phyloP scores from a whole-genome alignment of 92 coral and sea anemone species.

The Umimayanthus chanpuru region DNA sequence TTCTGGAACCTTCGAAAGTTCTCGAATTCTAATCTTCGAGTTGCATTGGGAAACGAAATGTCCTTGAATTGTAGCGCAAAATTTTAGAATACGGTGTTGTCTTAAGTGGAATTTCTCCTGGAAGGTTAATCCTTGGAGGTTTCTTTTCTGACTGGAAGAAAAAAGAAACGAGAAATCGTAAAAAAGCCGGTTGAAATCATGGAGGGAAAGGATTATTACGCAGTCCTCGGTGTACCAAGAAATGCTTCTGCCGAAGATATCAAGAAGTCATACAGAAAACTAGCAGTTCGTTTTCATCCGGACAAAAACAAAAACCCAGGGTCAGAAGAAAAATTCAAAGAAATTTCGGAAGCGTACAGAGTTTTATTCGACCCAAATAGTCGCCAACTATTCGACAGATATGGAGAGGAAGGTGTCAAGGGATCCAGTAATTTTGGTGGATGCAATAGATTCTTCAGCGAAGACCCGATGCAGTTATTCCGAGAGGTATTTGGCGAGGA shows the following conservation, averaged over 20 bases:
- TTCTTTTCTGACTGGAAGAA: neutral
- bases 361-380: conserved; percentile 85
- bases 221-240: conserved; percentile 93
- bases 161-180: conserved; percentile 24
- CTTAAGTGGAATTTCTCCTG: neutral
- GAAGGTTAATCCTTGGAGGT: neutral
- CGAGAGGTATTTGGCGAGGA: conserved; percentile 91
- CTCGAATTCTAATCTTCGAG: conserved; percentile 24
- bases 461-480: conserved; percentile 84
- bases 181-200: conserved; percentile 43
- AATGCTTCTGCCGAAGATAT: conserved; percentile 90
- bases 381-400: conserved; percentile 83
- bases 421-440: conserved; percentile 65
- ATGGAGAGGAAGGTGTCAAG: conserved; percentile 93
- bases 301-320: conserved; percentile 93
- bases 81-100: conserved; percentile 1
- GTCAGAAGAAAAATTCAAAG: conserved; percentile 91
- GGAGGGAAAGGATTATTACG: conserved; percentile 87
- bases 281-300: conserved; percentile 92
- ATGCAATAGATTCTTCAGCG: conserved; percentile 58
- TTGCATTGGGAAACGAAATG: conserved; percentile 11
- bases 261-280: conserved; percentile 91
- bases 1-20: conserved; percentile 43
- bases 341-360: conserved; percentile 92
- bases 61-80: neutral